Base-by-base conservation (phyloP, 2,888 invertebrate genomes). In the Scaptomyza tumidula region DNA sequence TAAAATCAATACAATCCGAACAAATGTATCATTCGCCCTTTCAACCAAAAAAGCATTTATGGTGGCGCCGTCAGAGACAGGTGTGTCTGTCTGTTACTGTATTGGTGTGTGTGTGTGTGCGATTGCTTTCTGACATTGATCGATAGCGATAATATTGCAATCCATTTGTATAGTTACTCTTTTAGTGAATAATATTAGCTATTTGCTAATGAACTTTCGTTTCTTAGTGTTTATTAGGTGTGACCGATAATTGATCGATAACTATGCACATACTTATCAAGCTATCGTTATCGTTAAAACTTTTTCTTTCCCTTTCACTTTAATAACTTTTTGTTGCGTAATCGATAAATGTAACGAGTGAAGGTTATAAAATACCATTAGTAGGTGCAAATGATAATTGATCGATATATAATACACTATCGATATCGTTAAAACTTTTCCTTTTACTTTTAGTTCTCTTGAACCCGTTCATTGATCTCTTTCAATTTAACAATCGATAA, bases 1-100 rank as follows among this genome's bases (percentile, higher is more conserved):
- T 81, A 83, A 83, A 83, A 83, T 83, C 83, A 83, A 83, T 83
- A 87, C 69, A 78, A 87, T 9, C 65, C 69, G 70, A 86, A 84
- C 86, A 82, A 82, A 80, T 82, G 81, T 82, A 78, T 84, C 81
- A 78, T 71, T 78, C 68, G 66, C n/a, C n/a, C n/a, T 71, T 64
- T 60, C 57, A 37, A 53, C 35, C 46, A 31, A 49, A 56, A 69
- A 69, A 70, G 58, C 73, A 83, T 71, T 71, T 66, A 14, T 3
- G 14, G 63, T 80, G 80, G 84, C 80, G 84, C 83, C 79, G 55
- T 57, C 64, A 39, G 39, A 33, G 45, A 29, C 75, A 74, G 74
- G 69, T 73, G 55, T 48, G 19, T 10, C 50, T 39, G 10, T 49
- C 10, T 46, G 6, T 46, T 19, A 19, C 16, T 33, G 11, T 33